Evolutionary conservation across 1,140 invertebrate genomes (phyloP).

Genomic region (Ceratina australensis): DNA sequence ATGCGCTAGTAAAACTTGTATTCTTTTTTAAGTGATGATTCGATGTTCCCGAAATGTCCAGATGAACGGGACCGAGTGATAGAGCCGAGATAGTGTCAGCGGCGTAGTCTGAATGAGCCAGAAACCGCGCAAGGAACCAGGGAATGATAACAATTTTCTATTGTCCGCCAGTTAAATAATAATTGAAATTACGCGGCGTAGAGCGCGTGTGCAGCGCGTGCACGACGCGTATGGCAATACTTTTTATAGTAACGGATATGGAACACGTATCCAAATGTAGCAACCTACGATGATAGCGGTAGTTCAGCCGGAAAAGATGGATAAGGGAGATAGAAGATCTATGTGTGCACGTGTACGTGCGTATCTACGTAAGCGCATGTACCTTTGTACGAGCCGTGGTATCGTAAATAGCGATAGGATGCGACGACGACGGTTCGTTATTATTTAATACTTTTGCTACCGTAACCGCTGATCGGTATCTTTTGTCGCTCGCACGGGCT

Average conservation of each 20-base stretch:
- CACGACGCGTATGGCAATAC: too few relatives aligned
- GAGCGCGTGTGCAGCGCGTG: too few relatives aligned
- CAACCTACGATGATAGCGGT: neutral
- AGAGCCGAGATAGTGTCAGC: neutral
- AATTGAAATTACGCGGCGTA: too few relatives aligned
- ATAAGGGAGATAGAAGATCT: neutral
- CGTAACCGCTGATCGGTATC: constrained; percentile 6
- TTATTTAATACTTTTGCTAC: constrained; percentile 19
- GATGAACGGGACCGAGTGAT: constrained; percentile 1
- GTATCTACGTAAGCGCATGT: too few relatives aligned
- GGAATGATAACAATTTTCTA: neutral
- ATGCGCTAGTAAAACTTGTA: constrained; percentile 20
- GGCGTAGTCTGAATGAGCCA: neutral
- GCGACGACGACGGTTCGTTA: neutral
- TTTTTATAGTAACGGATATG: too few relatives aligned
- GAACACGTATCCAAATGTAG: neutral
- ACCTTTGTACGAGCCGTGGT: neutral
- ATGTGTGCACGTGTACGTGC: neutral
- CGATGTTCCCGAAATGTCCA: constrained; percentile 11
- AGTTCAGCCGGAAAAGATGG: constrained; percentile 6
- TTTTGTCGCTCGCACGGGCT: neutral
- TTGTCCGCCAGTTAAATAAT: too few relatives aligned
- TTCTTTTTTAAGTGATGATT: constrained; percentile 33
- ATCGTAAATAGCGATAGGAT: neutral
- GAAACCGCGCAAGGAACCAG: neutral